Conservation (phyloP, 2,888 invertebrate species). For the Crocallis elinguaria region DNA sequence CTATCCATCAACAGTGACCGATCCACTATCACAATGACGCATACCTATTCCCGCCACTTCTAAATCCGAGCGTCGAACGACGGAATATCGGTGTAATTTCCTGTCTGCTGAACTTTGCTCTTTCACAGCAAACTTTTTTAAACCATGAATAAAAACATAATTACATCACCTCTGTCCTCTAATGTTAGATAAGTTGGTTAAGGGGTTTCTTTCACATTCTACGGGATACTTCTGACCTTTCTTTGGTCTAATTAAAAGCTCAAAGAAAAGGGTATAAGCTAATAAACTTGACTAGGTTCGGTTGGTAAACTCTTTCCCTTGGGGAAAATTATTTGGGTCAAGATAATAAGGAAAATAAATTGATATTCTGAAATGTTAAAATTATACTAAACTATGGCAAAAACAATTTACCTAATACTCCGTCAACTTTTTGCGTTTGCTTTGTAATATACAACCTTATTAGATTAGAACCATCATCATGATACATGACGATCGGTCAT, state of each 20-base stretch:
- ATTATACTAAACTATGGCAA: no score
- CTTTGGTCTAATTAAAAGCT: slow-evolving; percentile 31
- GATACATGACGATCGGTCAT: no score
- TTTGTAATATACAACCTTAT: no score
- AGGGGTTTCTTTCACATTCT: slow-evolving; percentile 2
- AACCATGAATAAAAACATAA: neutral
- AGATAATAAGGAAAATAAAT: neutral
- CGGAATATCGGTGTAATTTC: neutral
- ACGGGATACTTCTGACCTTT: slow-evolving; percentile 27
- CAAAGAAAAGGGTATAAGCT: slow-evolving; percentile 21
- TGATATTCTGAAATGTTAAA: no score
- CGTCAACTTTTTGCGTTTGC: no score
- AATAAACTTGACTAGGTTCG: slow-evolving; percentile 4
- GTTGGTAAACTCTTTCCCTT: neutral
- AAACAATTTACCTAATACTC: no score
- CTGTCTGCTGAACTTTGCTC: slow-evolving; percentile 1
- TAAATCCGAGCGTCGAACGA: neutral
- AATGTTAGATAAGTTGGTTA: neutral
- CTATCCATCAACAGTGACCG: neutral
- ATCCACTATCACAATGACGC: no score
- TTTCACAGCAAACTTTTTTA: neutral
- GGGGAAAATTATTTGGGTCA: neutral
- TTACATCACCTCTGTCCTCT: neutral
- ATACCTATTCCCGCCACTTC: neutral
- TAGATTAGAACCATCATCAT: no score